Percentiles rank a stretch among this genome's conserved stretches.
These are phyloP conservation scores for Entelurus aequoreus DNA, from an alignment of 2,113 vertebrate genomes.

Conservation along the genomic window DNA sequence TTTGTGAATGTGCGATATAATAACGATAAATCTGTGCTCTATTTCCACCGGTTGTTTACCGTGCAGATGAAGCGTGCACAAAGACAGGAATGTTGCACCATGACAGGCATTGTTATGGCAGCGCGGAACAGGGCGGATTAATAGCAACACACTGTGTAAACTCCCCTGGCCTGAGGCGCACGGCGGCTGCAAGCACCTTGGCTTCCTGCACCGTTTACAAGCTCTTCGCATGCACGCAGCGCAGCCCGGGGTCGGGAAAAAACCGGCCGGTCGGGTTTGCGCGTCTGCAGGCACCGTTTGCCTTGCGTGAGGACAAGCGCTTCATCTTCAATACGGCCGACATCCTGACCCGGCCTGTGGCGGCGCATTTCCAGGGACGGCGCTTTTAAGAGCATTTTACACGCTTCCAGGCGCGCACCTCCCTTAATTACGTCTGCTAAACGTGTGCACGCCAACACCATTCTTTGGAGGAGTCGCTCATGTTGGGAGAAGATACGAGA, in stretches of 20 bases:
- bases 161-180: slow-evolving; percentile 65
- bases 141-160: slow-evolving; percentile 71
- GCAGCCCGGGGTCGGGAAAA: slow-evolving; percentile 43
- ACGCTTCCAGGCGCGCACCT: slow-evolving; percentile 19
- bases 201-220: slow-evolving; percentile 71
- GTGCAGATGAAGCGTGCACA: slow-evolving; percentile 26
- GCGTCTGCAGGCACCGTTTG: slow-evolving; percentile 20
- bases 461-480: too few relatives aligned
- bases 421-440: too few relatives aligned
- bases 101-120: slow-evolving; percentile 50
- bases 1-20: too few relatives aligned
- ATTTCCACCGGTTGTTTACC: not conserved
- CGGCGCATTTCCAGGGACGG: slow-evolving; percentile 32
- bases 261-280: slow-evolving; percentile 63
- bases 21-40: not conserved
- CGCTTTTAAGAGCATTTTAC: slow-evolving; percentile 19
- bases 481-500: too few relatives aligned
- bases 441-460: too few relatives aligned
- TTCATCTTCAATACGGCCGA: slow-evolving; percentile 45
- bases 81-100: slow-evolving; percentile 34
- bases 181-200: slow-evolving; percentile 60
- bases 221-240: slow-evolving; percentile 59
- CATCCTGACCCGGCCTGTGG: slow-evolving; percentile 53
- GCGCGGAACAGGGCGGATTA: slow-evolving; percentile 60
- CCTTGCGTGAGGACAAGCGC: slow-evolving; percentile 68